Conservation (phyloP, 1,140 invertebrate species). For the Orussus abietinus region DNA sequence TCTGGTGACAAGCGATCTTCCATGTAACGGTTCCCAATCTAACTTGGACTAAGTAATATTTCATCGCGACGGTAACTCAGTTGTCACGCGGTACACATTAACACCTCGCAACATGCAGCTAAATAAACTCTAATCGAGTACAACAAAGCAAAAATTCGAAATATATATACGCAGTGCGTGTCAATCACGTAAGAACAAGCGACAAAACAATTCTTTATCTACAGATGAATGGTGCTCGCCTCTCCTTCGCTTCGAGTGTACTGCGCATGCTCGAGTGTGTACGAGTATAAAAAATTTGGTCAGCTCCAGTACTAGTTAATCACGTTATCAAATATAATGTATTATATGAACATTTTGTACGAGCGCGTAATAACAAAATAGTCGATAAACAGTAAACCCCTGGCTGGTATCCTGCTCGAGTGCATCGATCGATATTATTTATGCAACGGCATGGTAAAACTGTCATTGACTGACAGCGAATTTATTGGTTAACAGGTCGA, state of each 20-base stretch:
- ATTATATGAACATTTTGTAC: constrained; percentile 43
- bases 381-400: constrained; percentile 44
- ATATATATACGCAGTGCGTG: constrained; percentile 4
- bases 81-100: too few relatives aligned
- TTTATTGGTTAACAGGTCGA: too few relatives aligned
- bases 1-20: too few relatives aligned
- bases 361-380: constrained; percentile 40
- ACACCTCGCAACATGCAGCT: constrained; percentile 6
- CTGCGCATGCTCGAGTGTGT: neutral
- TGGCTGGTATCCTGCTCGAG: too few relatives aligned
- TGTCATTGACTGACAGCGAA: too few relatives aligned
- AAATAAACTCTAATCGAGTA: constrained; percentile 14
- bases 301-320: constrained; percentile 23
- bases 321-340: constrained; percentile 32
- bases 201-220: constrained; percentile 11
- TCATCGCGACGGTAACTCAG: too few relatives aligned
- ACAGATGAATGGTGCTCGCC: too few relatives aligned
- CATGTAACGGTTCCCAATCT: too few relatives aligned
- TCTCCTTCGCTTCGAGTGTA: neutral
- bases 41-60: too few relatives aligned
- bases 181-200: constrained; percentile 9
- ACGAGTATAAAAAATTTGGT: constrained; percentile 27
- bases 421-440: too few relatives aligned
- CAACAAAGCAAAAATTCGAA: constrained; percentile 12
- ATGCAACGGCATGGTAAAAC: too few relatives aligned